These are phyloP conservation scores for Clarias fuscus DNA, from an alignment of 2,797 vertebrate species.

Conservation along the genomic window DNA sequence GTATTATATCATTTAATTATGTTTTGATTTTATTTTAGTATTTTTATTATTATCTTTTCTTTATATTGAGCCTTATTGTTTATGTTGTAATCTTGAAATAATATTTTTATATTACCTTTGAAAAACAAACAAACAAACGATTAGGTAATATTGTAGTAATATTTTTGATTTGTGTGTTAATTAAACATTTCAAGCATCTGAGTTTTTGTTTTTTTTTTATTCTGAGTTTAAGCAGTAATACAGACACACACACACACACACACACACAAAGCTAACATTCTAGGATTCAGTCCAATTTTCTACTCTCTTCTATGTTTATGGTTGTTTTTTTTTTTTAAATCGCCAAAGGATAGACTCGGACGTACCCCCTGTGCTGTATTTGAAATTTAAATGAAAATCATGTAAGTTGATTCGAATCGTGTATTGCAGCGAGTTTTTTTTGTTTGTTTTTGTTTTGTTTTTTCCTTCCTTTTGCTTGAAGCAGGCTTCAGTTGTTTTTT, in stretches of 20 bases:
- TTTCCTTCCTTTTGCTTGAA: neutral
- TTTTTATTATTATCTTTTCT: neutral
- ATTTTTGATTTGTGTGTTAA: neutral
- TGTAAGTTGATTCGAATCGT: slow-evolving; percentile 8
- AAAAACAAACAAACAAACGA: neutral
- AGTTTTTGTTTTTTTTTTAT: neutral
- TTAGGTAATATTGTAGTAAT: too few species aligned
- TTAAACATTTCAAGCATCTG: neutral
- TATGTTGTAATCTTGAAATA: neutral
- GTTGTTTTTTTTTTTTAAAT: neutral
- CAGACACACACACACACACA: neutral
- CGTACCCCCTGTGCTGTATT: neutral
- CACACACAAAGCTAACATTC: neutral
- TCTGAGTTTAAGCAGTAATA: neutral
- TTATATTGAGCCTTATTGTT: neutral
- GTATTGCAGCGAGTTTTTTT: neutral
- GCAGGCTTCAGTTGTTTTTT: neutral
- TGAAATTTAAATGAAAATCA: slow-evolving; percentile 29
- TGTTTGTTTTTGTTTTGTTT: too few species aligned
- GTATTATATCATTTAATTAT: neutral
- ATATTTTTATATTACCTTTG: neutral
- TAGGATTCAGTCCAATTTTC: slow-evolving; percentile 26
- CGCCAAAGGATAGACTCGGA: neutral
- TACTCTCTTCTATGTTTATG: neutral
- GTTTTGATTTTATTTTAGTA: neutral